A percentile compares a stretch with the other conserved stretches of the same genome.
Evolutionary conservation across 2,888 invertebrate genomes (phyloP).

Genomic region (Nyleta sp.): DNA sequence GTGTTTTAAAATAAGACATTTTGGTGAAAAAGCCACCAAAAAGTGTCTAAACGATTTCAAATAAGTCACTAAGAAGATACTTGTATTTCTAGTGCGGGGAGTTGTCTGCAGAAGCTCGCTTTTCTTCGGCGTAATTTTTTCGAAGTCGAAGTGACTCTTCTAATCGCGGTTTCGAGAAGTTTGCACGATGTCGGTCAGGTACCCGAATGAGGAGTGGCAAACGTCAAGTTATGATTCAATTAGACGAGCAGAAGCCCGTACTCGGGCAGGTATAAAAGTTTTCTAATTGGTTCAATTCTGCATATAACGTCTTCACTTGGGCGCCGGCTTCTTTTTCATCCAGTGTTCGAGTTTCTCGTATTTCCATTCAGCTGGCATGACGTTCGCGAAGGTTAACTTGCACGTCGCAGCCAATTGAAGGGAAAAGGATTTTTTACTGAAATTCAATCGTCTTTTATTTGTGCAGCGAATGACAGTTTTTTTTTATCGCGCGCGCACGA

Average conservation of each 20-base stretch:
- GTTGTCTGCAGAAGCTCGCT: conserved; percentile 10
- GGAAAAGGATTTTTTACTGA: not conserved
- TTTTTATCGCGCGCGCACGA: conserved; percentile 18
- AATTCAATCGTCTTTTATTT: conserved; percentile 27
- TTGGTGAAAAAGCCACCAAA: too few relatives aligned
- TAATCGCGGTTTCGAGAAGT: conserved; percentile 21
- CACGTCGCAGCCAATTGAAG: conserved; percentile 6
- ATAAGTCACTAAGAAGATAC: too few relatives aligned
- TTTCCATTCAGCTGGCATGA: conserved; percentile 4
- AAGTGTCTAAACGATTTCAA: too few relatives aligned
- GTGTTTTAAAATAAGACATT: too few relatives aligned
- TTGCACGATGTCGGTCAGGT: conserved; percentile 18
- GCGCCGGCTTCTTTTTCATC: not conserved
- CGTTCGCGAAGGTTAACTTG: not conserved
- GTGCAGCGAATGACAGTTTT: conserved; percentile 12
- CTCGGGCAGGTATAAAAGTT: conserved; percentile 22
- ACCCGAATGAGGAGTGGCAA: not conserved
- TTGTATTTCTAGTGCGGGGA: too few relatives aligned
- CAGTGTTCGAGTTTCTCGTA: not conserved
- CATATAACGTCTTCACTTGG: not conserved
- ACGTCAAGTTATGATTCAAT: conserved; percentile 18
- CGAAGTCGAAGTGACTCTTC: conserved; percentile 6
- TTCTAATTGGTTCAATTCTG: conserved; percentile 37
- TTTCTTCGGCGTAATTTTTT: conserved; percentile 21
- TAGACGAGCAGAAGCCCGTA: not conserved